These are phyloP conservation scores for Hyposmocoma kahamanoa DNA, from an alignment of 1,140 invertebrate species.

Conservation along the genomic window DNA sequence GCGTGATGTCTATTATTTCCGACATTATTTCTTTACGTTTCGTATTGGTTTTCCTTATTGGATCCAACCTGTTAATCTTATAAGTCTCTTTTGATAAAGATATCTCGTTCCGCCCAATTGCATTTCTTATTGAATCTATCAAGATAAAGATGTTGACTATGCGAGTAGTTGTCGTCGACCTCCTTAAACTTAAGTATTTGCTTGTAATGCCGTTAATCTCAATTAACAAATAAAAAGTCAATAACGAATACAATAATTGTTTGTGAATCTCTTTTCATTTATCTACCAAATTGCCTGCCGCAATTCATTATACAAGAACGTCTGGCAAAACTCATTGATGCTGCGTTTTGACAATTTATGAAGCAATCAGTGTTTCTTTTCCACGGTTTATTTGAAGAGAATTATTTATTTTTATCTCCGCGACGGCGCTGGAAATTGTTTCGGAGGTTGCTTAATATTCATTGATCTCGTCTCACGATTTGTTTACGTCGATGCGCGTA, in stretches of 20 bases:
- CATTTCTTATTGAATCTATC: neutral
- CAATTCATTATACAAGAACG: constrained; percentile 51
- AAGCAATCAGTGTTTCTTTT: constrained; percentile 57
- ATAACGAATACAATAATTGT: constrained; percentile 29
- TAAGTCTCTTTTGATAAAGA: neutral
- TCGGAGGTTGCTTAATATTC: constrained; percentile 60
- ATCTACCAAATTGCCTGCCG: constrained; percentile 44
- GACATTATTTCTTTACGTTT: constrained; percentile 8
- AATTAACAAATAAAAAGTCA: constrained; percentile 39
- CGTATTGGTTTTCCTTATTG: constrained; percentile 12
- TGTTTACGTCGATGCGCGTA: constrained; percentile 58
- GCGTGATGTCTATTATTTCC: constrained; percentile 10
- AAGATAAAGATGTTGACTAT: neutral
- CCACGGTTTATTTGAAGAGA: constrained; percentile 42
- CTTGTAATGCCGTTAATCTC: constrained; percentile 31
- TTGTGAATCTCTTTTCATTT: constrained; percentile 37
- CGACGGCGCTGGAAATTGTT: constrained; percentile 48
- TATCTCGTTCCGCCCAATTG: neutral
- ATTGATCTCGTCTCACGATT: constrained; percentile 62
- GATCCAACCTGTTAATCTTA: constrained; percentile 1
- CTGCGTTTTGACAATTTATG: constrained; percentile 59
- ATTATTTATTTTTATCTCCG: constrained; percentile 52
- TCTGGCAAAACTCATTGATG: constrained; percentile 37
- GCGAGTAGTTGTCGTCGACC: constrained; percentile 2
- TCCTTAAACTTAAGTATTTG: neutral